Evolutionary conservation across 1,140 invertebrate genomes (phyloP), one percentile per base, ranked within the genome.

Genomic region (Zaprionus davidi): DNA sequence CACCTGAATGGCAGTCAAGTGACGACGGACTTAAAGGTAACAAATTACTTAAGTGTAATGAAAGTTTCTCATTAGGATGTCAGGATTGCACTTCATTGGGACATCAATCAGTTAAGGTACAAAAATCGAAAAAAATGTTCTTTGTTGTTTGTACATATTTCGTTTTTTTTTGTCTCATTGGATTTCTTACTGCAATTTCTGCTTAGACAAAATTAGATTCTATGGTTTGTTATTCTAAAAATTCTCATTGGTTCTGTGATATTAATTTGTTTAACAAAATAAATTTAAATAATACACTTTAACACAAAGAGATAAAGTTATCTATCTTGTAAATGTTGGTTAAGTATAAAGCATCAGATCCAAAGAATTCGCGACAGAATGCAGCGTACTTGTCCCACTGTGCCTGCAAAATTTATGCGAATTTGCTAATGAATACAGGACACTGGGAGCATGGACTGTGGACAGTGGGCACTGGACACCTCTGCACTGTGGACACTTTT

Each of bases 331-430:
- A 31, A 9, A 31, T 7, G 7, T 31, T 31, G 6, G 1, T 9
- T 7, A 28, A 7, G 26, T 7, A 28, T 28, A 28, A 28, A 31
- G 6, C 28, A 31, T 9, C 28, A 34, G 3, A 11, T 34, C 2
- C 9, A 11, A 34, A 34, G 31, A 11, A 11, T 11, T 11, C 9
- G 9, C 15, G 0, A 7, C 28, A 15, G 2, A 20, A 5, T 22
- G 15, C 17, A 0, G 9, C 5, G 12, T 7, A 12, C 17, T 66
- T 3, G 70, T 9, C 3, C 51, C 76, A 87, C 71, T 58, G 82
- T 79, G 13, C 17, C 9, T 44, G 64, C 53, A 70, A 63, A 91
- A 87, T 90, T 83, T 83, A 90, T 90, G 82, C 82, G 72, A 81
- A 75, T 74, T 87, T 75, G 70, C 71, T 81, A 81, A 81, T 80